Base-by-base conservation (phyloP, 2,888 invertebrate species). In the Pseudoips prasinana region DNA sequence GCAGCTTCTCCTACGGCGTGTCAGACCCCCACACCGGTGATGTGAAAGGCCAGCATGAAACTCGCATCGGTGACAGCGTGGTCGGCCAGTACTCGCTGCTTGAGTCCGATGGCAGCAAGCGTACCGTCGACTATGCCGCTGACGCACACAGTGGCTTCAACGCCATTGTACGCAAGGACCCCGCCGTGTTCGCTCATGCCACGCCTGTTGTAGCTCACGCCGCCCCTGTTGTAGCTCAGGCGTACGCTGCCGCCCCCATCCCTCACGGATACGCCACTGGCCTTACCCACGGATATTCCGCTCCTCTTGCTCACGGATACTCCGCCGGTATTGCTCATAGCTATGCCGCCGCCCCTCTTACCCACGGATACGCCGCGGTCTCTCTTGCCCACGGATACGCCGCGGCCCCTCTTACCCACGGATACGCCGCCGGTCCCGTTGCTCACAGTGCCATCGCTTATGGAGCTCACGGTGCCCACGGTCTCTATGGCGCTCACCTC, bases 51-150 rank as follows among this genome's bases (percentile, higher is more conserved):
- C 92, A 92, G 75, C 90, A 91, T 49, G 92, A 92, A 80, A 90
- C 90, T 34, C 90, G 92, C 39, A 80, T 85, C 47, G 92, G 92
- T 5, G 91, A 91, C 74, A 87, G 87, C 49, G 92, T 92, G 25
- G 90, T 90, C 46, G 85, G 84, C 39, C 85, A 83, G 46, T 83
- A 83, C 77, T 83, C 83, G 4, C 74, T 83, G 33, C 64, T 91
- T 80, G 67, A 90, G 56, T 89, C 92, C 18, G 92, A 92, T 64
- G 92, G 92, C 51, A 90, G 90, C 30, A 90, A 89, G 66, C 90
- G 92, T 52, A 91, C 90, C 10, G 92, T 92, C 0, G 92, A 92
- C 71, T 90, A 90, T 72, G 82, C 85, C 40, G 90, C 89, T 44
- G 88, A 89, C 46, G 80, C 82, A 14, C 72, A 89, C 60, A 79